phyloP scores from a whole-genome alignment of 2,888 invertebrate species.

The Phragmatobia fuliginosa region DNA sequence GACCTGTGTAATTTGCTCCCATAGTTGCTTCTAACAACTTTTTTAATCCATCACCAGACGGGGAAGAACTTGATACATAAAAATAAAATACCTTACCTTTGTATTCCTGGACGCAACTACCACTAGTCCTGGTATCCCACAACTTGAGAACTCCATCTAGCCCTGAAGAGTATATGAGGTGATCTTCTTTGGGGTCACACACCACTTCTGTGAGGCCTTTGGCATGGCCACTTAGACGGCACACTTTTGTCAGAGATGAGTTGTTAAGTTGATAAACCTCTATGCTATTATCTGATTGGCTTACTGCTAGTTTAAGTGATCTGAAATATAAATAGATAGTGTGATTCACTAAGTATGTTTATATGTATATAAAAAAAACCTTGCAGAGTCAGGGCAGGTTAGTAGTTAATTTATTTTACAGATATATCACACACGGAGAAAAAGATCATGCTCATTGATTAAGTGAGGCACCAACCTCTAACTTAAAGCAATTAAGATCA shows the following conservation, averaged over 20 bases:
- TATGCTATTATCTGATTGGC: slow-evolving; percentile 71
- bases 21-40: too few relatives aligned
- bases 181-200: slow-evolving; percentile 85
- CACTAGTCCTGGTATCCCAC: slow-evolving; percentile 88
- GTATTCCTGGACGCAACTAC: slow-evolving; percentile 70
- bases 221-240: slow-evolving; percentile 77
- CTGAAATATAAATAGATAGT: slow-evolving; percentile 57
- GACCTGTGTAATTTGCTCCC: too few relatives aligned
- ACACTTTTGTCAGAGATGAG: slow-evolving; percentile 65
- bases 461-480: background rate
- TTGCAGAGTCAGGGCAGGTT: too few relatives aligned
- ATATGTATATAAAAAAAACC: too few relatives aligned
- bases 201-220: slow-evolving; percentile 85
- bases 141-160: slow-evolving; percentile 86
- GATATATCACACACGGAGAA: too few relatives aligned
- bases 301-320: slow-evolving; percentile 71
- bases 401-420: too few relatives aligned
- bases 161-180: slow-evolving; percentile 87
- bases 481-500: background rate
- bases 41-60: too few relatives aligned
- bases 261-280: slow-evolving; percentile 75
- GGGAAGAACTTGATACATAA: background rate
- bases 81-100: slow-evolving; percentile 58
- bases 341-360: too few relatives aligned
- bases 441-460: too few relatives aligned